Base-by-base conservation (phyloP, 37 sponge, comb jelly and placozoan genomes). In the Amphimedon queenslandica region DNA sequence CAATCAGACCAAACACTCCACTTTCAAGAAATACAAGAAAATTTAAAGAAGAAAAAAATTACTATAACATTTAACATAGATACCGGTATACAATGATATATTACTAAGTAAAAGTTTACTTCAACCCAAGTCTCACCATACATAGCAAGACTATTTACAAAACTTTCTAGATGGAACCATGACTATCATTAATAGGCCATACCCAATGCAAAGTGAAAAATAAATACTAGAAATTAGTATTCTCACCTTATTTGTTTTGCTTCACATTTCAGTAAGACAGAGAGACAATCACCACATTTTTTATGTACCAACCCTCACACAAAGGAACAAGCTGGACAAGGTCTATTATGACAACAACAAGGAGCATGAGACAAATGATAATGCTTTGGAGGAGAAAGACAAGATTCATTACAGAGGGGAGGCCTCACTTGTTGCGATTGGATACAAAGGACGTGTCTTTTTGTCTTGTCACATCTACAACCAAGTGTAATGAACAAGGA, bases 241-340 rank as follows among this genome's bases (percentile, higher is more conserved):
- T 1, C 57, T 56, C 41, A 69, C 77, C 79, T 40, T 64, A 47
- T 28, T 2, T 32, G 67, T 43, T 21, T 57, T n/a, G n/a, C n/a
- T 31, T 37, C 39, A 10, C 8, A 82, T 87, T 36, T 76, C 77
- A 2, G 87, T 77, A 73, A 84, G 90, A 47, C 90, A 90, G 11
- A n/a, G 41, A 11, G 55, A 70, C 38, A 32, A 69, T 88, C 87
- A 1, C 85, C 86, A 77, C 96, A 96, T n/a, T n/a, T n/a, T 4
- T 41, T 16, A 10, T 92, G 82, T 10, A 71, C 39, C 68, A 66
- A 64, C 35, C 38, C 43, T 57, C 96, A 96, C 18, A 34, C 8
- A 71, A 57, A 71, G 25, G 68, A 70, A 65, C 96, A 96, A 1
- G 81, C 80, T n/a, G 94, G 94, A 71, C 94, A 94, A 30, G 40